Conservation (phyloP, 2,797 vertebrate species). For the Coregonus suidteri region DNA sequence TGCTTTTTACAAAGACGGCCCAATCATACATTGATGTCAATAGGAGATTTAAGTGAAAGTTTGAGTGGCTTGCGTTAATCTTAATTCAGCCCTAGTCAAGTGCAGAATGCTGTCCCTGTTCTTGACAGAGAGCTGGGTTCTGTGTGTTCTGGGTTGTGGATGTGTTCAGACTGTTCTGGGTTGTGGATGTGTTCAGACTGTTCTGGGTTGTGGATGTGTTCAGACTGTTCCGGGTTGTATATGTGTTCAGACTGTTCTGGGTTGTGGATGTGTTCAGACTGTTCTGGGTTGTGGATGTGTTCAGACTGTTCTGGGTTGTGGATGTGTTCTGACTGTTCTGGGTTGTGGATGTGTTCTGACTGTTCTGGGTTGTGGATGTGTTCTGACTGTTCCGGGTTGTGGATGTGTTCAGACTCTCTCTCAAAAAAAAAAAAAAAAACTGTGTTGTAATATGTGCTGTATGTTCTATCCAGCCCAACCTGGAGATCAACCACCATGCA, state of each 20-base stretch:
- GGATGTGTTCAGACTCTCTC: background rate
- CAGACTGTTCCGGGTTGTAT: background rate
- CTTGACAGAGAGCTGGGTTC: background rate
- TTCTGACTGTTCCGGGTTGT: no score
- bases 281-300: slow-evolving; percentile 45
- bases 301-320: no score
- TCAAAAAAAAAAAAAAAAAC: no score
- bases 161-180: no score
- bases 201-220: background rate
- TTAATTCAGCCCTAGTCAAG: background rate
- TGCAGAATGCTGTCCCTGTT: background rate
- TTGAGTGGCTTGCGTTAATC: background rate
- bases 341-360: no score
- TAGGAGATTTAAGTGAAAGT: background rate
- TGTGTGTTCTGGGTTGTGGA: slow-evolving; percentile 53
- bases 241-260: no score
- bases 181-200: no score
- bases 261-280: slow-evolving; percentile 22
- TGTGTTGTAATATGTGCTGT: slow-evolving; percentile 57
- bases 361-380: no score
- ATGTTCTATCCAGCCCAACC: slow-evolving; percentile 88
- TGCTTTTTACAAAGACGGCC: background rate
- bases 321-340: no score
- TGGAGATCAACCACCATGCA: slow-evolving; percentile 99
- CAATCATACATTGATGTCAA: background rate